A percentile compares a stretch with the other conserved stretches of the same genome.
Conservation (phyloP, 92 coral and sea anemone species). For the Epizoanthus ramosus region DNA sequence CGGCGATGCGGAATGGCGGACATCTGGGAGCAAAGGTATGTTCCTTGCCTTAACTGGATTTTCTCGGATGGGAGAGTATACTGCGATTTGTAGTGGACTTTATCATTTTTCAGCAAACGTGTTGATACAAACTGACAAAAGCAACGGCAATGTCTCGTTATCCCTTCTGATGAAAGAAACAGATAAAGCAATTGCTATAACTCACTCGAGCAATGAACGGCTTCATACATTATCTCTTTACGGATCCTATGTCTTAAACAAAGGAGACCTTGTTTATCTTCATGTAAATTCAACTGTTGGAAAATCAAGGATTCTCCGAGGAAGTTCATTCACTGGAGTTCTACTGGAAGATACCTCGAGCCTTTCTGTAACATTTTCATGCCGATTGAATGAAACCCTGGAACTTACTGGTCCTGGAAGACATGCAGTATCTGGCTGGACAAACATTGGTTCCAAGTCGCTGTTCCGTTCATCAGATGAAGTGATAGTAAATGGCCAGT, state of each 20-base stretch:
- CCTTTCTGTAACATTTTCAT: slow-evolving; percentile 4
- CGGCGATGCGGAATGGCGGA: slow-evolving; percentile 17
- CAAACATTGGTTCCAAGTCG: background rate
- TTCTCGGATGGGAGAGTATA: slow-evolving; percentile 13
- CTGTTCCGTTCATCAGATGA: slow-evolving; percentile 4
- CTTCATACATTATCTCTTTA: background rate
- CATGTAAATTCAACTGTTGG: slow-evolving; percentile 6
- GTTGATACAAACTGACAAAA: slow-evolving; percentile 5
- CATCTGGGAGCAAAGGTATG: slow-evolving; percentile 15
- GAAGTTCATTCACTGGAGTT: slow-evolving; percentile 37
- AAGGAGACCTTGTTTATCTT: slow-evolving; percentile 28
- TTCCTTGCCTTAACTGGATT: slow-evolving; percentile 25
- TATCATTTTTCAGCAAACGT: slow-evolving; percentile 22
- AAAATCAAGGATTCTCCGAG: background rate
- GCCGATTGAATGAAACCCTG: slow-evolving; percentile 6
- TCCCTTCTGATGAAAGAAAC: background rate
- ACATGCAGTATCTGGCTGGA: slow-evolving; percentile 17
- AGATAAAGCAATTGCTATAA: background rate
- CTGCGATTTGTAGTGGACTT: slow-evolving; percentile 21
- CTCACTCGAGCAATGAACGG: background rate
- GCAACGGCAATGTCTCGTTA: background rate
- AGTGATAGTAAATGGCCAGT: background rate
- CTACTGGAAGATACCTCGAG: background rate
- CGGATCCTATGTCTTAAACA: slow-evolving; percentile 13
- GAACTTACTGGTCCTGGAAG: slow-evolving; percentile 8